Percentiles rank a stretch among this genome's conserved stretches.
phyloP scores from a whole-genome alignment of 2,797 vertebrate species.

The Mormyrops boulengeri region DNA sequence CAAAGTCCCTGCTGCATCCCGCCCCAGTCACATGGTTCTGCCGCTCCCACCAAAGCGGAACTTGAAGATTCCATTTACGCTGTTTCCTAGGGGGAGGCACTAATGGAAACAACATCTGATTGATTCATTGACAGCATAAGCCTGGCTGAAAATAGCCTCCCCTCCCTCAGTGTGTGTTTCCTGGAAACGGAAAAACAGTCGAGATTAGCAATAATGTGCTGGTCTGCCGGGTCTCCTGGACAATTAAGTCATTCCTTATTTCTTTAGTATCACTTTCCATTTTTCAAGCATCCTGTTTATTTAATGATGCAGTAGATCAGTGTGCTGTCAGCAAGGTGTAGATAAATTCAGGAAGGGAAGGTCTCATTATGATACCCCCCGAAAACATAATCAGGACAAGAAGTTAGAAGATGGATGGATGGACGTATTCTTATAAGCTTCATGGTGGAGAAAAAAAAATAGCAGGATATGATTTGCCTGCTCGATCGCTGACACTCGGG shows the following conservation, averaged over 20 bases:
- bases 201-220: neutral
- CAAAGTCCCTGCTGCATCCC: neutral
- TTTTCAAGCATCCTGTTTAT: neutral
- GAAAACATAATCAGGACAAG: neutral
- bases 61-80: neutral
- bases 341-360: neutral
- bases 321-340: neutral
- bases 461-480: neutral
- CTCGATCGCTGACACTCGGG: neutral
- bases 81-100: neutral
- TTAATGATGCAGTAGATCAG: neutral
- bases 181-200: neutral
- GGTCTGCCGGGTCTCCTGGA: neutral
- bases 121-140: neutral
- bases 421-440: neutral
- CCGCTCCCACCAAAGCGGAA: neutral
- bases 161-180: neutral
- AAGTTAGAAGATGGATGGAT: neutral
- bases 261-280: neutral
- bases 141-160: neutral
- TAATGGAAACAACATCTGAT: neutral
- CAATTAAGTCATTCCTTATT: neutral
- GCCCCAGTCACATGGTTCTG: neutral
- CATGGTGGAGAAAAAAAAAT: neutral
- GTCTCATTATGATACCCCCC: neutral